These are phyloP conservation scores for Pseudolaguvia tuberculata DNA, from an alignment of 2,113 vertebrate genomes.

Conservation along the genomic window DNA sequence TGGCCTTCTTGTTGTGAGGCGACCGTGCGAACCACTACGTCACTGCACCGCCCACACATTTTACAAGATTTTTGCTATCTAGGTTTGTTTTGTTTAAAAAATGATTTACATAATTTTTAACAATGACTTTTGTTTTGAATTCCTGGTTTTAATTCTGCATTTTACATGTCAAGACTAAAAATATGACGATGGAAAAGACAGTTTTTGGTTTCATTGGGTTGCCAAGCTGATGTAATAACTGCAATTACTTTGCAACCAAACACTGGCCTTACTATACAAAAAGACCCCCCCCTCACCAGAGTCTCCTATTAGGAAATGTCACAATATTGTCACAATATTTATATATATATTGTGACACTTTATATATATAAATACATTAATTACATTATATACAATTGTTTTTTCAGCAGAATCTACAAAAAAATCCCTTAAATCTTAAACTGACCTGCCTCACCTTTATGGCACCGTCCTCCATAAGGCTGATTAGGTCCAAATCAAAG, in stretches of 20 bases:
- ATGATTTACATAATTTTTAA: neutral
- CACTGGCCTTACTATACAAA: neutral
- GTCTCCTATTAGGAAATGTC: no score
- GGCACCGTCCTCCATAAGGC: slow-evolving; percentile 91
- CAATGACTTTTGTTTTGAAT: neutral
- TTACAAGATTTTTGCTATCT: neutral
- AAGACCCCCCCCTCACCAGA: no score
- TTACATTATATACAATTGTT: neutral
- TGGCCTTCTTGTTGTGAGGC: no score
- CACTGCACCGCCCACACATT: no score
- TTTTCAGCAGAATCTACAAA: neutral
- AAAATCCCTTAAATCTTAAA: neutral
- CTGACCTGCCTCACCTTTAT: slow-evolving; percentile 77
- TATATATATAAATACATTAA: no score
- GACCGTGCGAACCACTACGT: no score
- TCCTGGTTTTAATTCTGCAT: neutral
- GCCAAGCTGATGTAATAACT: neutral
- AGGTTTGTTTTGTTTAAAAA: neutral
- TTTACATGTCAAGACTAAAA: neutral
- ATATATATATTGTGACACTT: no score
- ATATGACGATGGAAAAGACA: neutral
- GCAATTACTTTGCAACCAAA: neutral
- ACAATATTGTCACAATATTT: no score
- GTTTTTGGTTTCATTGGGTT: neutral
- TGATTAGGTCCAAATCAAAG: slow-evolving; percentile 97